Base-by-base conservation (phyloP, 2,797 vertebrate species). In the Enteromius argenteus region DNA sequence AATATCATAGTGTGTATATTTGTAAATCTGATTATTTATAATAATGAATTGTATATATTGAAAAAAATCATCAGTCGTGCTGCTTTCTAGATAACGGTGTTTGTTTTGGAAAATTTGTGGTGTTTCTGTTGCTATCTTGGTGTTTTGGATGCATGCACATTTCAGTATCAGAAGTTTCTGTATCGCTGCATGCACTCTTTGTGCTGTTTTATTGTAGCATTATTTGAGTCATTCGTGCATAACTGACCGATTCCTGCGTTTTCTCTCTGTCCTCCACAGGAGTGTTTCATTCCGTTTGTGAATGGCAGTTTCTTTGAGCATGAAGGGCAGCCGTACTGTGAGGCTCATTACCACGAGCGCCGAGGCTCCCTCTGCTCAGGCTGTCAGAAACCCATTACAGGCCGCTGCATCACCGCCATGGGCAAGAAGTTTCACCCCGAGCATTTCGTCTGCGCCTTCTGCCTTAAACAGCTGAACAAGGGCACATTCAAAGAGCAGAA, bases 401-500 rank as follows among this genome's bases (percentile, higher is more conserved):
- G 98, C 86, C 98, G 98, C 92, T 99, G 98, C 89, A 99, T 99
- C 95, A 99, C 98, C 0, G 98, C 98, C 84, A 99, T 99, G 98
- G 91, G 95, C 91, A 98, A 97, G 95, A 99, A 99, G 93, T 99
- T 99, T 89, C 98, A 99, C 93, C 98, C 98, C 0, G 98, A 99
- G 96, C 98, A 99, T 93, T 99, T 99, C 76, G 98, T 98, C 90
- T 99, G 98, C 58, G 98, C 98, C 94, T 99, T 99, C 93, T 99
- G 98, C 92, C 96, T 99, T 92, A 99, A 99, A 91, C 98, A 99
- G 88, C 98, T 99, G 90, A 99, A 99, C 95, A 99, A 99, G 94
- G 98, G 98, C 93, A 99, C 98, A 89, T 99, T 99, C 93, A 99
- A 99, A 92, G 98, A 99, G 94, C 98, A 99, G 90, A 99, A 99